Conservation (phyloP, 2,888 invertebrate species). For the Bursaphelenchus okinawaensis region DNA sequence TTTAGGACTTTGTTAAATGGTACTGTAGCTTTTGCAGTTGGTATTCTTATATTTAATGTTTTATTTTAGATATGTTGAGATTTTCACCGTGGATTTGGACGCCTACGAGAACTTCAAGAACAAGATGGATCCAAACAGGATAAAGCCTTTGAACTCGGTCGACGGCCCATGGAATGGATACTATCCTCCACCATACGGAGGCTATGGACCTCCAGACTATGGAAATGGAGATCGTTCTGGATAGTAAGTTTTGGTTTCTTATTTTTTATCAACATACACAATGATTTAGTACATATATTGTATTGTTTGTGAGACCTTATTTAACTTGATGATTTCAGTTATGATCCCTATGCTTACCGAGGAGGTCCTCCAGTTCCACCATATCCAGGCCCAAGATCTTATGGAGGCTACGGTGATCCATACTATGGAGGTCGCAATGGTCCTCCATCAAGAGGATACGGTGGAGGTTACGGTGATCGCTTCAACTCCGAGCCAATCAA, state of each 20-base stretch:
- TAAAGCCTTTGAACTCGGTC: slow-evolving; percentile 9
- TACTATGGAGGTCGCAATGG: slow-evolving; percentile 15
- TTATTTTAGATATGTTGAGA: slow-evolving; percentile 47
- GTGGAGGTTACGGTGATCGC: slow-evolving; percentile 8
- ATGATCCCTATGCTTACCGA: neutral
- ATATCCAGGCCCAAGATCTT: slow-evolving; percentile 12
- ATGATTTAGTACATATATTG: neutral
- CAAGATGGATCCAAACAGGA: slow-evolving; percentile 15
- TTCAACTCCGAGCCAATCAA: neutral
- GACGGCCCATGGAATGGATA: slow-evolving; percentile 1
- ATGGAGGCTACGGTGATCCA: slow-evolving; percentile 9
- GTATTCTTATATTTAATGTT: slow-evolving; percentile 12
- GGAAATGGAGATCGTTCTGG: slow-evolving; percentile 2
- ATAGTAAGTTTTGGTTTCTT: neutral
- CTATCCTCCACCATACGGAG: neutral
- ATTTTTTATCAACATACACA: neutral
- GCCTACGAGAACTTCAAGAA: slow-evolving; percentile 32
- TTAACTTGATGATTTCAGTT: neutral
- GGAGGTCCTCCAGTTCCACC: slow-evolving; percentile 2
- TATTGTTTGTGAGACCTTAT: neutral
- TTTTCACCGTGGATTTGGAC: slow-evolving; percentile 38
- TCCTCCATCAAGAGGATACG: neutral
- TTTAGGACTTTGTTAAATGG: neutral
- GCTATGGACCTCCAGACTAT: slow-evolving; percentile 9
- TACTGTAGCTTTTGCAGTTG: neutral